These are phyloP conservation scores for Atta texana DNA, from an alignment of 1,140 invertebrate genomes.

Conservation along the genomic window DNA sequence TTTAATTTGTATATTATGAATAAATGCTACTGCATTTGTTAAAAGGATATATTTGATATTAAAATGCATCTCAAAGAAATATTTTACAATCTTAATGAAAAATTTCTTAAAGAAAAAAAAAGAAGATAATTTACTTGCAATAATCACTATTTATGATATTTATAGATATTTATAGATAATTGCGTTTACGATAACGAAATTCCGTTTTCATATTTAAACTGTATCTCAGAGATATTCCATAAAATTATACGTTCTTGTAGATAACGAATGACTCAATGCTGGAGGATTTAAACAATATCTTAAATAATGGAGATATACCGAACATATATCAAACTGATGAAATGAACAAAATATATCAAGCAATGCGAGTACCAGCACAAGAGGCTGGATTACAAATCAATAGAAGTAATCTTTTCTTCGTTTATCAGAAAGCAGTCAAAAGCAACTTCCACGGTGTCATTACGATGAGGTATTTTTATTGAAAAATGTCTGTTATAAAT, in stretches of 20 bases:
- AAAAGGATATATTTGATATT: not conserved
- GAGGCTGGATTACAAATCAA: conserved; percentile 89
- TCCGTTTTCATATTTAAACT: not conserved
- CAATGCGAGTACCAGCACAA: conserved; percentile 88
- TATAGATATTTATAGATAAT: not conserved
- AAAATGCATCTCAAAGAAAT: not conserved
- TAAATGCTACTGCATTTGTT: not conserved
- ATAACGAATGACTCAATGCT: conserved; percentile 90
- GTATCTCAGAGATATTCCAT: not conserved
- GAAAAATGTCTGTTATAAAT: not conserved
- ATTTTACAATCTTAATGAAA: not conserved
- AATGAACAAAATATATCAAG: conserved; percentile 88
- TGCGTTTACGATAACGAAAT: too few species aligned
- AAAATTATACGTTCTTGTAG: conserved; percentile 66
- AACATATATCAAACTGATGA: conserved; percentile 90
- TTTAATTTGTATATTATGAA: not conserved
- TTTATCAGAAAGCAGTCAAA: conserved; percentile 89
- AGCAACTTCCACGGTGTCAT: conserved; percentile 89
- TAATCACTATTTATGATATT: not conserved
- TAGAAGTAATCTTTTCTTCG: conserved; percentile 91
- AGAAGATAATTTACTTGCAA: not conserved
- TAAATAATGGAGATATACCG: conserved; percentile 90
- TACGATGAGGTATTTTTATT: conserved; percentile 87
- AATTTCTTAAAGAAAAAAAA: not conserved
- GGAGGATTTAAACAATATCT: conserved; percentile 90